Percentiles rank a stretch among this genome's conserved stretches.
phyloP scores from a whole-genome alignment of 2,888 invertebrate genomes.

The Caenorhabditis doughertyi region DNA sequence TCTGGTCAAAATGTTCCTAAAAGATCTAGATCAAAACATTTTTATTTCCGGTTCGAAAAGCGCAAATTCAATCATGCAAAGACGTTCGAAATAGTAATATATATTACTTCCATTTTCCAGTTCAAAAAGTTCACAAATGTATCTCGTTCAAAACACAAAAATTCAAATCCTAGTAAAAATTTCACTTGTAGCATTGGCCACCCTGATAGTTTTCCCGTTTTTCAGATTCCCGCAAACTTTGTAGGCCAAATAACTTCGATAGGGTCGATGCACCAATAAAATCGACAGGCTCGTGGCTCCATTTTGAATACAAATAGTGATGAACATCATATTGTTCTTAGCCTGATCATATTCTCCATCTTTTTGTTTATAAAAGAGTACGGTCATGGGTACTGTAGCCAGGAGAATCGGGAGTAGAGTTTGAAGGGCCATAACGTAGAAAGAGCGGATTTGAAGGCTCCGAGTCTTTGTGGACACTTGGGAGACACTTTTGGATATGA shows the following conservation, averaged over 20 bases:
- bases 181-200: not conserved
- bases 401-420: not conserved
- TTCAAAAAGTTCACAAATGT: no score
- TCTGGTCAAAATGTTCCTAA: no score
- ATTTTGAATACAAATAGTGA: conserved; percentile 4
- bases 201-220: not conserved
- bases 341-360: not conserved
- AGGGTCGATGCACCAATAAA: conserved; percentile 8
- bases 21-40: no score
- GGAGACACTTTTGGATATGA: not conserved
- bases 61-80: no score
- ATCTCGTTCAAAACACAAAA: no score
- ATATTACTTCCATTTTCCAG: no score
- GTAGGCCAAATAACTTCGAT: not conserved
- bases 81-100: no score
- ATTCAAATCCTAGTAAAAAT: not conserved
- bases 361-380: not conserved
- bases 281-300: conserved; percentile 4
- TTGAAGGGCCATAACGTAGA: not conserved
- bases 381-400: not conserved
- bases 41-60: no score
- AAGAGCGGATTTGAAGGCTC: not conserved
- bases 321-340: not conserved
- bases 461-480: not conserved
- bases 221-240: not conserved